phyloP scores from a whole-genome alignment of 2,888 invertebrate genomes.

The Meiosimyza decipiens region DNA sequence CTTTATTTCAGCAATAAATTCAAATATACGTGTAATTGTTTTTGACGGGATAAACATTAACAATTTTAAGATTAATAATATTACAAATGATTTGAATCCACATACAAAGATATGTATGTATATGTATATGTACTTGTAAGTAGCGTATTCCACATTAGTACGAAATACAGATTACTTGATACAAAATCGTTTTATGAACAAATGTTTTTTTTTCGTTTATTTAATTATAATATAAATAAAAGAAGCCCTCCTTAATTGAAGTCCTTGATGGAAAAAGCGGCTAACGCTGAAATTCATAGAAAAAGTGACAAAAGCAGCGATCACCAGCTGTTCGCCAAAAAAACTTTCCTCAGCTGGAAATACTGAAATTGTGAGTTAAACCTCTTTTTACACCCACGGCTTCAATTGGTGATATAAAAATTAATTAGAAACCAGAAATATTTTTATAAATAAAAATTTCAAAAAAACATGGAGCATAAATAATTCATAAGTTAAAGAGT shows the following conservation, averaged over 20 bases:
- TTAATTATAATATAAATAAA: neutral
- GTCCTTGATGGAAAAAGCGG: too few relatives aligned
- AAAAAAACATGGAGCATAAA: conserved; percentile 25
- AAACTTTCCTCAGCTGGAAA: too few relatives aligned
- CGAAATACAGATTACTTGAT: too few relatives aligned
- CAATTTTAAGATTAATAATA: neutral
- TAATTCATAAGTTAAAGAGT: conserved; percentile 31
- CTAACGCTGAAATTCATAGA: too few relatives aligned
- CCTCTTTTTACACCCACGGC: neutral
- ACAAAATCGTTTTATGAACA: too few relatives aligned
- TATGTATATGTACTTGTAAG: conserved; percentile 18
- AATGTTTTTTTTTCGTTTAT: too few relatives aligned
- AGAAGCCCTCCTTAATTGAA: too few relatives aligned
- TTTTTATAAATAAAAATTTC: conserved; percentile 35
- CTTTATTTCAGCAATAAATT: conserved; percentile 32
- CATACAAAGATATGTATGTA: conserved; percentile 27
- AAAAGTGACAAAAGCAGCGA: too few relatives aligned
- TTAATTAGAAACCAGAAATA: conserved; percentile 35
- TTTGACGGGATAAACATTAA: conserved; percentile 7
- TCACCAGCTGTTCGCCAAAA: too few relatives aligned
- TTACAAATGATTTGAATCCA: neutral
- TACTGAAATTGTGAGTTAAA: too few relatives aligned
- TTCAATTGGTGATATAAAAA: conserved; percentile 34
- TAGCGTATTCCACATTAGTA: neutral
- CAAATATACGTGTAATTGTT: conserved; percentile 7